Evolutionary conservation across 2,113 vertebrate genomes (phyloP).

Genomic region (Pachypanchax playfairii): DNA sequence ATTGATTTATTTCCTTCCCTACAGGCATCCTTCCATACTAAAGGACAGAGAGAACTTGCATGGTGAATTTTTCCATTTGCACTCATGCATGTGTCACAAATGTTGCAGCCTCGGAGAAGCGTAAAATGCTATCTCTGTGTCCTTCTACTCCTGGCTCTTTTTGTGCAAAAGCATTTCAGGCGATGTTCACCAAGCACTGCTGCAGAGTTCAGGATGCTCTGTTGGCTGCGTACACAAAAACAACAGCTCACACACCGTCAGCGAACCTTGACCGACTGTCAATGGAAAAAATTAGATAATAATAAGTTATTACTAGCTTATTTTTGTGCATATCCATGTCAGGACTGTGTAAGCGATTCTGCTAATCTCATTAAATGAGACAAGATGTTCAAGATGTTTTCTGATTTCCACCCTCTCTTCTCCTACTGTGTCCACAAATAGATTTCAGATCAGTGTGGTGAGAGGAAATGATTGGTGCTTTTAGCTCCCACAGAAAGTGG

Average conservation of each 20-base stretch:
- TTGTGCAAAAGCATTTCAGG: conserved; percentile 46
- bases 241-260: conserved; percentile 54
- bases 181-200: conserved; percentile 30
- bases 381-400: conserved; percentile 79
- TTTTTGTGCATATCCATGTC: conserved; percentile 78
- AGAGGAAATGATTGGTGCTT: conserved; percentile 71
- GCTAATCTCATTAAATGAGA: conserved; percentile 82
- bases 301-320: conserved; percentile 78
- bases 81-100: conserved; percentile 71
- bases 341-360: conserved; percentile 69
- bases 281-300: conserved; percentile 68
- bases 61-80: conserved; percentile 52
- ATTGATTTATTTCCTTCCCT: conserved; percentile 19
- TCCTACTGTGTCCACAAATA: conserved; percentile 72
- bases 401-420: conserved; percentile 66
- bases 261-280: conserved; percentile 54
- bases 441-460: conserved; percentile 69
- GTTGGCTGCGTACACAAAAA: conserved; percentile 48
- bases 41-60: conserved; percentile 38
- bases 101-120: conserved; percentile 57
- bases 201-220: conserved; percentile 50
- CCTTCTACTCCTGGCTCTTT: conserved; percentile 40
- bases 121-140: conserved; percentile 50
- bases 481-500: conserved; percentile 54
- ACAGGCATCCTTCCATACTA: conserved; percentile 14